Base-by-base conservation (phyloP, 2,797 vertebrate genomes). In the Sternarchorhynchus goeldii region DNA sequence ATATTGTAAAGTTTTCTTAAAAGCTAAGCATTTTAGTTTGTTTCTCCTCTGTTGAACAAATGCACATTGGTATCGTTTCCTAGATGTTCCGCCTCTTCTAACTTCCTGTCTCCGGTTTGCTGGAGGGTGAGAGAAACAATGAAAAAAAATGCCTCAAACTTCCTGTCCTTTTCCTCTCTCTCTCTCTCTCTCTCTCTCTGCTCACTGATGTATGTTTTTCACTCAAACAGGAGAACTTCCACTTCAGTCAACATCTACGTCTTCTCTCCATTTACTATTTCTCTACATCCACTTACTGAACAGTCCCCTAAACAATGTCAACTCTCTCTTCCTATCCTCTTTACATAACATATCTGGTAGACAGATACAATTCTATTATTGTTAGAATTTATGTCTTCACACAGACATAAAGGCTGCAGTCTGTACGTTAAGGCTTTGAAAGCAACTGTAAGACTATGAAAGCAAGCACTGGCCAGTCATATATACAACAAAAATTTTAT, bases 41-140 rank as follows among this genome's bases (percentile, higher is more conserved):
- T 69, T 72, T 67, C 56, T 71, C 25, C 56, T 73, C 21, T 3
- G 12, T n/a, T 67, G 6, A 50, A 60, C 65, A 29, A 63, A 75
- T 2, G 14, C 41, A 18, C 34, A 41, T 75, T 36, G 58, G 50
- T 64, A 79, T 79, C 81, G 83, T 79, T 67, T 59, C 73, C 31
- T 64, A 74, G 55, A 81, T 73, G 45, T 83, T 50, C 62, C 20
- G 32, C 55, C 63, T 75, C 77, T 72, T 77, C 72, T 68, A 25
- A 77, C 75, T 82, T 86, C 84, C 85, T 81, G 76, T 41, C 57
- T 81, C 58, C 72, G 53, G 63, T 70, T 21, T 68, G 59, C 32
- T 72, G 21, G 72, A 79, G 64, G 71, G 73, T 73, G 62, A 59
- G 69, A 71, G 64, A 62, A 80, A 86, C 77, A 86, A 82, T 84